These are phyloP conservation scores for Okamejei kenojei DNA, from an alignment of 2,797 vertebrate species.

Conservation along the genomic window DNA sequence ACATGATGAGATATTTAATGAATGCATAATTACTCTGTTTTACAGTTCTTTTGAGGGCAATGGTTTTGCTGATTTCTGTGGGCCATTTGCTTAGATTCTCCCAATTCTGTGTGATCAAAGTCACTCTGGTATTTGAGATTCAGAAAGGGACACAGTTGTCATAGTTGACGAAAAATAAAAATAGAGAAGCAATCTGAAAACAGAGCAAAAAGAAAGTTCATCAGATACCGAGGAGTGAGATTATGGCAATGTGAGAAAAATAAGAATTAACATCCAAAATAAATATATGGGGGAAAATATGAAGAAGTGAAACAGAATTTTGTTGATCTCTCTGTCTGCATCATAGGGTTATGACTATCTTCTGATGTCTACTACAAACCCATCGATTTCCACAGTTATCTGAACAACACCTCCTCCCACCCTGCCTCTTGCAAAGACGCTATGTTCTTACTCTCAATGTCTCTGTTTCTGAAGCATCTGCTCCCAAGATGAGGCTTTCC, in stretches of 20 bases:
- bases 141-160: neutral
- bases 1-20: neutral
- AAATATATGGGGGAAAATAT: neutral
- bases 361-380: too few relatives aligned
- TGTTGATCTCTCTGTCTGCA: too few relatives aligned
- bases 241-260: neutral
- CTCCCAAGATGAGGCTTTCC: too few relatives aligned
- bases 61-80: neutral
- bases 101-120: neutral
- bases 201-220: neutral
- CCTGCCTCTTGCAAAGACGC: too few relatives aligned
- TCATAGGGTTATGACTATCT: too few relatives aligned
- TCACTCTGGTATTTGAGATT: neutral
- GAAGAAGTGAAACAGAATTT: conserved; percentile 1
- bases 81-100: neutral
- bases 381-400: too few relatives aligned
- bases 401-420: too few relatives aligned
- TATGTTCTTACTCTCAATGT: too few relatives aligned
- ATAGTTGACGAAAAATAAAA: neutral
- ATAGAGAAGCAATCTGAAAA: neutral
- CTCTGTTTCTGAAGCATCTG: too few relatives aligned
- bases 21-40: neutral
- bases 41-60: neutral
- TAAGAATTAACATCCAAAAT: neutral
- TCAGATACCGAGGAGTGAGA: neutral